Evolutionary conservation across 2,113 vertebrate species (phyloP).

Genomic region (Malurus cyaneus): DNA sequence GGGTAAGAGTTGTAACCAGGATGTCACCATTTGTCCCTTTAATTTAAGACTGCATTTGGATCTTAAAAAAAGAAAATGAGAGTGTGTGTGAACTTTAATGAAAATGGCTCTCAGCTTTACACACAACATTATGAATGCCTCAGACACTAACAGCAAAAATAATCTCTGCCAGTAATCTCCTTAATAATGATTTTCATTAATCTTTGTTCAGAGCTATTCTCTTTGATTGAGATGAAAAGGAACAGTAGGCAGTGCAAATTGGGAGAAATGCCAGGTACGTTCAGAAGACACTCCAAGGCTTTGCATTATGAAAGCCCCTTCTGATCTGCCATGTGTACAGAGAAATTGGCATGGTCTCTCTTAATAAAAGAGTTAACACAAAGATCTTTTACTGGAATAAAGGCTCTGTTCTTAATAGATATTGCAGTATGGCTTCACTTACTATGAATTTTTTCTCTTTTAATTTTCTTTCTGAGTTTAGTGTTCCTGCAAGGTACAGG

Average conservation of each 20-base stretch:
- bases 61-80: neutral
- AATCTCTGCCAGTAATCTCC: constrained; percentile 37
- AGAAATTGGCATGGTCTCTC: constrained; percentile 23
- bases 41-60: neutral
- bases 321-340: constrained; percentile 33
- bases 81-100: neutral
- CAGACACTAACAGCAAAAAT: constrained; percentile 11
- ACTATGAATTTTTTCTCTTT: neutral
- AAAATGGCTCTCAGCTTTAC: neutral
- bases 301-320: constrained; percentile 41
- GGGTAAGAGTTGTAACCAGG: neutral
- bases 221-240: constrained; percentile 53
- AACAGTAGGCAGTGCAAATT: constrained; percentile 38
- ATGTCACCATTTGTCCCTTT: neutral
- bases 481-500: neutral
- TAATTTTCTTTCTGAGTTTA: constrained; percentile 15
- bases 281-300: neutral
- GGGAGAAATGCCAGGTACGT: constrained; percentile 25
- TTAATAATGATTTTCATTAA: constrained; percentile 54
- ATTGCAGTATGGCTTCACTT: neutral
- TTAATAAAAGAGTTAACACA: constrained; percentile 46
- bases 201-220: constrained; percentile 35
- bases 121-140: neutral
- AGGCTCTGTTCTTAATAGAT: constrained; percentile 19
- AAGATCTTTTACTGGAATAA: constrained; percentile 26